phyloP scores from a whole-genome alignment of 2,888 invertebrate species.

The Aproaerema taeniolella region DNA sequence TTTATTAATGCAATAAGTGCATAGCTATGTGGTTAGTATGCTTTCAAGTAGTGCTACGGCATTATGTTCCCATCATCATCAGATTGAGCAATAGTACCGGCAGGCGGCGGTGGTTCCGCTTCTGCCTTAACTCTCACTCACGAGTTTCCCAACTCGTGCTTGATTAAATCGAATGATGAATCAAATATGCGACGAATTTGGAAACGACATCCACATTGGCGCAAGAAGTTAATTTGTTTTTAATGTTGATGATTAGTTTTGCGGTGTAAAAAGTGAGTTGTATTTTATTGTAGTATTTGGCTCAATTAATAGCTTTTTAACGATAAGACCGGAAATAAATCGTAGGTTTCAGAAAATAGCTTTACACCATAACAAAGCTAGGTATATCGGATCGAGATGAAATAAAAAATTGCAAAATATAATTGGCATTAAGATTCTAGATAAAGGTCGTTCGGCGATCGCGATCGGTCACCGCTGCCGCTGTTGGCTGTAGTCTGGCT shows the following conservation, averaged over 20 bases:
- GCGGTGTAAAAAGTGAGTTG: too few species aligned
- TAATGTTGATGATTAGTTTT: too few species aligned
- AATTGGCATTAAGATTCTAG: constrained; percentile 9
- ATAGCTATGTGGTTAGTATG: constrained; percentile 31
- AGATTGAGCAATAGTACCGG: constrained; percentile 32
- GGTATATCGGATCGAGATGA: too few species aligned
- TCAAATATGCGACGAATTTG: too few species aligned
- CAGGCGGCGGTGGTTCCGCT: constrained; percentile 28
- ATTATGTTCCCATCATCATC: constrained; percentile 32
- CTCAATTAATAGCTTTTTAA: too few species aligned
- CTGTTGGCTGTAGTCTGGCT: too few species aligned
- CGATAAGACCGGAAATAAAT: too few species aligned
- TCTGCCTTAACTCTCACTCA: constrained; percentile 32
- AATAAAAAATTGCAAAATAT: background rate
- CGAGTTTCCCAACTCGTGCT: constrained; percentile 25
- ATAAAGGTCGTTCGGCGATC: constrained; percentile 39
- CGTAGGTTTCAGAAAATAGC: too few species aligned
- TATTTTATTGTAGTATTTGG: too few species aligned
- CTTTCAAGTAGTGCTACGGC: constrained; percentile 17
- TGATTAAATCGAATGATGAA: constrained; percentile 12
- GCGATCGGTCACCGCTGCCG: constrained; percentile 44
- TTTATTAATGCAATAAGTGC: constrained; percentile 25
- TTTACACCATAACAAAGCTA: too few species aligned
- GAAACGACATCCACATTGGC: too few species aligned
- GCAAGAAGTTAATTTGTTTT: too few species aligned